A percentile compares a stretch with the other conserved stretches of the same genome.
These are phyloP conservation scores for Lucinisca nassula DNA, from an alignment of 2,888 invertebrate species.

Conservation along the genomic window DNA sequence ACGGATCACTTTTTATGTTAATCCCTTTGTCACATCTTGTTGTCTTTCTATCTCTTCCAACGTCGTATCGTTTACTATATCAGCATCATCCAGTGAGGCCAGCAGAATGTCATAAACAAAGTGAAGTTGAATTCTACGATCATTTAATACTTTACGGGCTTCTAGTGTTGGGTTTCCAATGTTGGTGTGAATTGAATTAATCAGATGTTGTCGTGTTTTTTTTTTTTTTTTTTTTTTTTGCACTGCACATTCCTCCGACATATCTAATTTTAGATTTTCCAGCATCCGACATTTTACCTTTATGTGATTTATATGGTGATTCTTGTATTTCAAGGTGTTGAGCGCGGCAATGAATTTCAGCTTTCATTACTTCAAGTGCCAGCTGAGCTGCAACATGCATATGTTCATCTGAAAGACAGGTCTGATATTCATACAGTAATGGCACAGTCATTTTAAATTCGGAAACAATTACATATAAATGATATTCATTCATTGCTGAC, in stretches of 20 bases:
- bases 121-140: not conserved
- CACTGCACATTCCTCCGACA: conserved; percentile 49
- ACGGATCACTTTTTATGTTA: not conserved
- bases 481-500: not conserved
- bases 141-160: not conserved
- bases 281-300: conserved; percentile 27
- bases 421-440: not conserved
- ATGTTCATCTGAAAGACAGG: not conserved
- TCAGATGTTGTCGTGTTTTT: conserved; percentile 16
- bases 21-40: not conserved
- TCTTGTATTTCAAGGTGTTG: not conserved
- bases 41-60: not conserved
- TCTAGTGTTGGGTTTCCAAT: conserved; percentile 11
- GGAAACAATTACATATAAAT: not conserved
- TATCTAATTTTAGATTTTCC: conserved; percentile 44
- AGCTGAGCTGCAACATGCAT: not conserved
- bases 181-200: not conserved
- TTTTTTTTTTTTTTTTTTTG: too few relatives aligned
- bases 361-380: not conserved
- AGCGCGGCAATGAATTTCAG: not conserved
- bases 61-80: not conserved
- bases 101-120: not conserved
- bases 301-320: not conserved
- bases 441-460: not conserved
- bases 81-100: not conserved